These are phyloP conservation scores for Rhynchophorus ferrugineus DNA, from an alignment of 1,140 invertebrate species.

Conservation along the genomic window DNA sequence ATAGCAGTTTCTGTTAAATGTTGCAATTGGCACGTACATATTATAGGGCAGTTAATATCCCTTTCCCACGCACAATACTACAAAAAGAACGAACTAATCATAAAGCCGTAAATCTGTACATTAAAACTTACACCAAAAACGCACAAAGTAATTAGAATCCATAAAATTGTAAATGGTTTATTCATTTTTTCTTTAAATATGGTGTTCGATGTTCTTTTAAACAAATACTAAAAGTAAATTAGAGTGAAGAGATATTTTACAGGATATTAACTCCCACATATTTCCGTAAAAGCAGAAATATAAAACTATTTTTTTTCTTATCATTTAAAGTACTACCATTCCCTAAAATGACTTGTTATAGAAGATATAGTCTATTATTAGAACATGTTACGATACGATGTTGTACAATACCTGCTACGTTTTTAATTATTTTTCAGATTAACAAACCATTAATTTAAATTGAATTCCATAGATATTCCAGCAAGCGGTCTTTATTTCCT, in stretches of 20 bases:
- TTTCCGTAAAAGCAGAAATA: slow-evolving; percentile 29
- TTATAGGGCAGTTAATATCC: slow-evolving; percentile 40
- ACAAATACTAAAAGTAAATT: slow-evolving; percentile 8
- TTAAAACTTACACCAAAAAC: neutral
- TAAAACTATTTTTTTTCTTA: slow-evolving; percentile 18
- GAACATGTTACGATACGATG: too few species aligned
- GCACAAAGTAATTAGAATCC: too few species aligned
- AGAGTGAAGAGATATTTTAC: slow-evolving; percentile 20
- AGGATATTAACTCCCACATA: slow-evolving; percentile 33
- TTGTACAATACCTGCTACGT: neutral
- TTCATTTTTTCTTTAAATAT: too few species aligned
- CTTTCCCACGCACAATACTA: slow-evolving; percentile 30
- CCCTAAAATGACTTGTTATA: slow-evolving; percentile 11
- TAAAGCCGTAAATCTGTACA: too few species aligned
- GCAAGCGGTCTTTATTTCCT: slow-evolving; percentile 96
- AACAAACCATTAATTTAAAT: slow-evolving; percentile 18
- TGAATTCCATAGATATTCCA: slow-evolving; percentile 68
- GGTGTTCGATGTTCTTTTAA: too few species aligned
- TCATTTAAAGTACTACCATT: slow-evolving; percentile 14
- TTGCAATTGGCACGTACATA: slow-evolving; percentile 44
- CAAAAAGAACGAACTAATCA: slow-evolving; percentile 1
- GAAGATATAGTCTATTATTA: too few species aligned
- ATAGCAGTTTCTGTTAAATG: slow-evolving; percentile 44
- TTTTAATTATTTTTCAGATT: neutral
- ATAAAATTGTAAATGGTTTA: too few species aligned